Percentiles rank a stretch among this genome's conserved stretches.
phyloP scores from a whole-genome alignment of 2,888 invertebrate species.

The Lymantria dispar region DNA sequence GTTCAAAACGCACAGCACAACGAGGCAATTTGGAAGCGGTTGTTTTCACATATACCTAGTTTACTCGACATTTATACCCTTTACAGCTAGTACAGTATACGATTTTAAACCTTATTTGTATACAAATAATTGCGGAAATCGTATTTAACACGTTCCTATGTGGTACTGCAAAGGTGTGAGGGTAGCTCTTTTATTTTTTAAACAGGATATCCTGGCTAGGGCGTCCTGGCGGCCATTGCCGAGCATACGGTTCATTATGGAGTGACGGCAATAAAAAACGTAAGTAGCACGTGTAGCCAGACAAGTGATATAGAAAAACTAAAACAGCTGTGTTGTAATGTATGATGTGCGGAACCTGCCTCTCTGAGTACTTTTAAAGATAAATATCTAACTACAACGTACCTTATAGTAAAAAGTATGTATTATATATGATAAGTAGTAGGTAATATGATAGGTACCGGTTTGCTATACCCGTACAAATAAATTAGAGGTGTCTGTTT shows the following conservation, averaged over 20 bases:
- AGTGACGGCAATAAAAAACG: slow-evolving; percentile 57
- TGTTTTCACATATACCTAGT: too few species aligned
- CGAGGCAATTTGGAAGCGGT: too few species aligned
- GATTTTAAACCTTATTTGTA: background rate
- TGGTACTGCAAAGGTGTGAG: slow-evolving; percentile 54
- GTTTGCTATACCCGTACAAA: too few species aligned
- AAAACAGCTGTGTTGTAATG: slow-evolving; percentile 28
- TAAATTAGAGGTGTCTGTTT: too few species aligned
- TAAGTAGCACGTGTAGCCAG: slow-evolving; percentile 61
- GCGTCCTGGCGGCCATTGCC: slow-evolving; percentile 58
- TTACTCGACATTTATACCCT: too few species aligned
- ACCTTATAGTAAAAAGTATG: too few species aligned
- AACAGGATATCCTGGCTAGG: slow-evolving; percentile 76
- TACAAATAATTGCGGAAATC: background rate
- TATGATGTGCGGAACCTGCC: slow-evolving; percentile 7
- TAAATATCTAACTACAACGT: too few species aligned
- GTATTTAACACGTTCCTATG: slow-evolving; percentile 3
- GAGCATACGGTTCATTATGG: slow-evolving; percentile 65
- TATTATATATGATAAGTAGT: too few species aligned
- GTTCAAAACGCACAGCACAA: too few species aligned
- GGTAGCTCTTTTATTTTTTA: slow-evolving; percentile 74
- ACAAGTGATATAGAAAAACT: slow-evolving; percentile 50
- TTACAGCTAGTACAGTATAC: background rate
- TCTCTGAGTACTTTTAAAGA: too few species aligned
- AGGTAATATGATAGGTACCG: too few species aligned